These are phyloP conservation scores for Caranx melampygus DNA, from an alignment of 2,113 vertebrate genomes.

Conservation along the genomic window DNA sequence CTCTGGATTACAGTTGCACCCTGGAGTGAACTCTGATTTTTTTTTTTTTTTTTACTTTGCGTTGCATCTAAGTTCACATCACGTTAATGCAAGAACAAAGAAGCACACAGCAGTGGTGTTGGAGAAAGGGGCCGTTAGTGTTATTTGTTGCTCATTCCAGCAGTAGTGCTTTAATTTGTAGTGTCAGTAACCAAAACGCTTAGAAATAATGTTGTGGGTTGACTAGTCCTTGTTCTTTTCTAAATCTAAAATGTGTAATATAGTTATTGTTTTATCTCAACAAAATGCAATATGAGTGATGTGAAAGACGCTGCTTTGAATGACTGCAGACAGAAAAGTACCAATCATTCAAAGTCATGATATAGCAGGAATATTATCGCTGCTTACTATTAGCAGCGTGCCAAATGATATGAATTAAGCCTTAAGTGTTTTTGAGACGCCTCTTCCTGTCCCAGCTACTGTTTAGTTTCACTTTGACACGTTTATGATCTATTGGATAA, in stretches of 20 bases:
- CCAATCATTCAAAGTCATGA: constrained; percentile 46
- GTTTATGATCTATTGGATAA: constrained; percentile 44
- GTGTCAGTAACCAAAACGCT: constrained; percentile 21
- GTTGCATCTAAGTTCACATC: constrained; percentile 13
- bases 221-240: constrained; percentile 33
- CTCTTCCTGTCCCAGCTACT: constrained; percentile 52
- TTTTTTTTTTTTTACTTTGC: not conserved
- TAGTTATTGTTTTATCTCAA: constrained; percentile 54
- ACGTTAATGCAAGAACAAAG: constrained; percentile 16
- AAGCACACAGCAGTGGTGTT: constrained; percentile 32
- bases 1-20: not conserved
- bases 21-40: not conserved
- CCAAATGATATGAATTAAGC: constrained; percentile 70
- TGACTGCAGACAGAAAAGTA: constrained; percentile 51
- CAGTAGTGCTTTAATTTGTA: constrained; percentile 38
- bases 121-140: not conserved
- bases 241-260: constrained; percentile 41
- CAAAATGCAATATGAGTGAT: constrained; percentile 69
- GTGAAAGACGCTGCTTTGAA: constrained; percentile 45
- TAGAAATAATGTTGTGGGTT: constrained; percentile 28
- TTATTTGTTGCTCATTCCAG: constrained; percentile 24
- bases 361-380: constrained; percentile 34
- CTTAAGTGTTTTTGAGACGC: constrained; percentile 75
- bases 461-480: constrained; percentile 40
- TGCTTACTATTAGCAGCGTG: constrained; percentile 47